Evolutionary conservation across 2,797 vertebrate species (phyloP), one percentile per base, ranked within the genome.

Genomic region (Alcedo quadribrachys): DNA sequence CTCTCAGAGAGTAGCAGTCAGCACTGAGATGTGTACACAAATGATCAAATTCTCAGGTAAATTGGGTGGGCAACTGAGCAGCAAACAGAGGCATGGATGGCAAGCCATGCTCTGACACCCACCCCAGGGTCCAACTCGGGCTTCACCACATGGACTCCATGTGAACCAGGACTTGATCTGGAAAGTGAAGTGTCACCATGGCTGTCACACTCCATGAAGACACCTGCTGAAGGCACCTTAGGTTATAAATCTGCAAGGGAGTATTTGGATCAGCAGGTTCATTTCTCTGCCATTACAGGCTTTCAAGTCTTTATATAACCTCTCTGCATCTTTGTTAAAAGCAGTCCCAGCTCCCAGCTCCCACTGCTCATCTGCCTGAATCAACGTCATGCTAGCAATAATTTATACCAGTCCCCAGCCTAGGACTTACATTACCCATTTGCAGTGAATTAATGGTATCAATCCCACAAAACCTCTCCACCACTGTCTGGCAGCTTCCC

Each of bases 381-480:
- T 54, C 75, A 85, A 76, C 68, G 33, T 18, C 68, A 25, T 12
- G 25, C 24, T 35, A 68, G 70, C 57, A 80, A 87, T 61, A 95
- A 95, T 92, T 87, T 62, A 77, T 62, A 75, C 46, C 42, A n/a
- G 69, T 27, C 92, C 71, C 61, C 75, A 87, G 65, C 19, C 50
- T 66, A 70, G 85, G 88, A 78, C 45, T 58, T 70, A 24, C 43
- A 32, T 20, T 65, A 71, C 32, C 62, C 65, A 32, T 61, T 82
- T 92, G 42, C 65, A 82, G 32, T 22, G 68, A 90, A 67, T 82
- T 89, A 77, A 82, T 15, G 19, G 46, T 40, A 77, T 42, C 81
- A 67, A 8, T 24, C 50, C 58, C 57, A 79, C 65, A 40, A 62
- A 76, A 86, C 43, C 25, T 84, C 74, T 21, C 37, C 9, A 1